phyloP scores from a whole-genome alignment of 2,797 vertebrate species.

The Anisognathus igniventris region DNA sequence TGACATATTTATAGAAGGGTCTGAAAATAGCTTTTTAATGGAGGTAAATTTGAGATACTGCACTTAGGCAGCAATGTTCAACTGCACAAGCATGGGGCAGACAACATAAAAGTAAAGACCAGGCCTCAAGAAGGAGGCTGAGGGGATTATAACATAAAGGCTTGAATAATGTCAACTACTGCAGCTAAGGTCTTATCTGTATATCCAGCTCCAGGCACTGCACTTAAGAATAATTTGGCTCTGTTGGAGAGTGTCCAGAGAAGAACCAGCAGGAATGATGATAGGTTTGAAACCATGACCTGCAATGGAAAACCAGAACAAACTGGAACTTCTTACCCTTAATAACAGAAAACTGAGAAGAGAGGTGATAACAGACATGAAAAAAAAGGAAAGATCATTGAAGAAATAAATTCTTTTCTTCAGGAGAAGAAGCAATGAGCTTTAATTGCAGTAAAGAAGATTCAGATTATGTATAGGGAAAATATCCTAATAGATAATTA shows the following conservation, averaged over 20 bases:
- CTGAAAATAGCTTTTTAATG: background rate
- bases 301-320: background rate
- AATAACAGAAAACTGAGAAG: background rate
- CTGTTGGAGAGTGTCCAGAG: background rate
- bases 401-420: background rate
- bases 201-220: background rate
- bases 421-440: background rate
- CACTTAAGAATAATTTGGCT: background rate
- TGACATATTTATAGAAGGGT: background rate
- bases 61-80: background rate
- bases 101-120: background rate
- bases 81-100: background rate
- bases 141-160: background rate
- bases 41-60: background rate
- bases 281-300: background rate
- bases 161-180: background rate
- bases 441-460: background rate
- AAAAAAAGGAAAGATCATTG: background rate
- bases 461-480: background rate
- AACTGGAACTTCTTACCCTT: background rate
- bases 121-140: background rate
- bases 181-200: background rate
- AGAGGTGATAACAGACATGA: background rate
- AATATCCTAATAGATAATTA: background rate
- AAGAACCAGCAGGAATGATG: background rate